These are phyloP conservation scores for Euproctis similis DNA, from an alignment of 2,888 invertebrate species.

Conservation along the genomic window DNA sequence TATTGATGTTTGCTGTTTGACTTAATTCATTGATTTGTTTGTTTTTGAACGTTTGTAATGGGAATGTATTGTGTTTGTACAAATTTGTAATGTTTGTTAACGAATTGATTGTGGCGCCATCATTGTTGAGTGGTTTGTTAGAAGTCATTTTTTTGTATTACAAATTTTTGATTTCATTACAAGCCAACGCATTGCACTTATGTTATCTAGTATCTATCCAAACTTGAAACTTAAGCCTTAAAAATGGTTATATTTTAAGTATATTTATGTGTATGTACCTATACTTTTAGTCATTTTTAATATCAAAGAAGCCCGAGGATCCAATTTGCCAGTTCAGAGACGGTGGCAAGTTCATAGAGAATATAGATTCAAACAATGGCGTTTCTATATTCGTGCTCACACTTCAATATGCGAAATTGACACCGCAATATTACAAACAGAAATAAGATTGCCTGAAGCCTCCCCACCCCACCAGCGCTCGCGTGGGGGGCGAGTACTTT, in stretches of 20 bases:
- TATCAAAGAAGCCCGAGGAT: too few relatives aligned
- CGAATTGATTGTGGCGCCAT: too few relatives aligned
- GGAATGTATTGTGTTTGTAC: conserved; percentile 16
- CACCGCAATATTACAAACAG: conserved; percentile 75
- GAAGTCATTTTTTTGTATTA: too few relatives aligned
- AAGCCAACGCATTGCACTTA: too few relatives aligned
- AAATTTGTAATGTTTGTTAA: conserved; percentile 5
- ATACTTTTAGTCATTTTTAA: too few relatives aligned
- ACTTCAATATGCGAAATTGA: conserved; percentile 75
- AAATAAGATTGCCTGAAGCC: conserved; percentile 69
- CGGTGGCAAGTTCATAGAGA: conserved; percentile 56
- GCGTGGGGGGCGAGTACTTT: conserved; percentile 53
- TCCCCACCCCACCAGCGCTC: conserved; percentile 33
- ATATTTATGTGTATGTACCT: too few relatives aligned
- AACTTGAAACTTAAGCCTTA: too few relatives aligned
- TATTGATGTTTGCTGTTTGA: conserved; percentile 48
- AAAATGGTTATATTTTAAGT: too few relatives aligned
- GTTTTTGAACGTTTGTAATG: conserved; percentile 22
- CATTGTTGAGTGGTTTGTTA: too few relatives aligned
- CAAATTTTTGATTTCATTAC: too few relatives aligned
- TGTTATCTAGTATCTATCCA: too few relatives aligned
- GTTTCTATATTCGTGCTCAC: conserved; percentile 58
- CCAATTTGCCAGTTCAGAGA: conserved; percentile 41
- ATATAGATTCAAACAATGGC: conserved; percentile 51
- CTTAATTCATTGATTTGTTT: conserved; percentile 29